Evolutionary conservation across 2,888 invertebrate genomes (phyloP), one percentile per base, ranked within the genome.

Genomic region (Bibio marci): DNA sequence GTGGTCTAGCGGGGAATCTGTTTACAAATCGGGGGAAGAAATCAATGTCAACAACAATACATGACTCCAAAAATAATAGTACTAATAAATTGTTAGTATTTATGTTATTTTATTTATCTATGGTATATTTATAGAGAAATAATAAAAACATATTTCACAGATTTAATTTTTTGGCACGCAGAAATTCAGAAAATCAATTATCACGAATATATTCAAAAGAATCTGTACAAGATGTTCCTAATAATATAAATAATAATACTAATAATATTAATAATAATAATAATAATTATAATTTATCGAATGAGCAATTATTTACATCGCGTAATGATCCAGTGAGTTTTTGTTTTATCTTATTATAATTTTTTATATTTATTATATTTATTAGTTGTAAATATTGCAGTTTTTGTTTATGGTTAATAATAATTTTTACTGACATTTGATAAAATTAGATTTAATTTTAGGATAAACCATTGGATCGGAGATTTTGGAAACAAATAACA

Each of bases 401-500:
- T 13, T 15, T 35, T 35, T 13, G n/a, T n/a, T 26, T 10, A 6
- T 6, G 26, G 7, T 26, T 26, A 10, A 6, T 10, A 10, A 26
- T 10, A 11, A 10, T 32, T 13, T 34, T 22, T 22, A 5, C 22
- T 34, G 10, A 3, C 13, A 12, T 18, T 32, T 32, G 18, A 13
- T 7, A 31, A 31, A 31, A 4, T 35, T 22, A 22, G 22, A 22
- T 22, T 22, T 6, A 6, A 22, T 68, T 66, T 39, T 64, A 80
- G 80, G 80, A 80, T 54, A 80, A 77, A 59, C 75, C 77, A 54
- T 63, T 80, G 57, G 80, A 81, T 57, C 73, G 78, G 57, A 66
- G 80, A 52, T 78, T 81, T 57, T 80, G 80, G 80, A 80, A 79
- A 63, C 80, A 81, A 59, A 69, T 81, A 51, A 76, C 74, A 49